A percentile compares a stretch with the other conserved stretches of the same genome.
Conservation (phyloP, 2,113 vertebrate species). For the Leucoraja erinaceus region DNA sequence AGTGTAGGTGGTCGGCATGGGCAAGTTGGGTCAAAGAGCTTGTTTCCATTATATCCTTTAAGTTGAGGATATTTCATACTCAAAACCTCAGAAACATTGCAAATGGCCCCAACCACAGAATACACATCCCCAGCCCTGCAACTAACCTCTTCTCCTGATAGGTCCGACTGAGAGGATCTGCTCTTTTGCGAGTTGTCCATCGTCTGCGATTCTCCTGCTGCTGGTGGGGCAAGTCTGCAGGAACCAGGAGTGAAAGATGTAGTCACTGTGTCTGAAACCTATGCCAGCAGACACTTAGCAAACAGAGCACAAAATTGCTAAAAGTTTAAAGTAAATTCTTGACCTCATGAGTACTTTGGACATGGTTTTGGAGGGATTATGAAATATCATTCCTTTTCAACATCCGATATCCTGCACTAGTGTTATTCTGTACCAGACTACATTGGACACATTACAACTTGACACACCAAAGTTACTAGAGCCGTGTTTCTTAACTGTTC, state of each 20-base stretch:
- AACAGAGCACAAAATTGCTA: not conserved
- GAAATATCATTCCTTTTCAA: no score
- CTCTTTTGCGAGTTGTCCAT: constrained; percentile 63
- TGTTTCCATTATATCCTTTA: not conserved
- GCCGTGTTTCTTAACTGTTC: not conserved
- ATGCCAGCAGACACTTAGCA: not conserved
- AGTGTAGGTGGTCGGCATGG: no score
- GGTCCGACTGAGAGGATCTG: constrained; percentile 89
- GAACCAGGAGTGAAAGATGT: constrained; percentile 38
- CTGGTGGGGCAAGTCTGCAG: constrained; percentile 87
- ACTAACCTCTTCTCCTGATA: constrained; percentile 80
- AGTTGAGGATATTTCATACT: not conserved
- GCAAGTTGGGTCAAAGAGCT: no score
- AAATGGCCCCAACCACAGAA: not conserved
- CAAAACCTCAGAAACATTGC: not conserved
- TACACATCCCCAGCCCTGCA: not conserved
- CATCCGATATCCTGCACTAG: no score
- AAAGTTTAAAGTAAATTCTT: no score
- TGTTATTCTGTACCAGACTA: no score
- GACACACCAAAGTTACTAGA: not conserved
- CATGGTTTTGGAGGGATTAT: no score
- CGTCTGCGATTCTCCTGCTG: constrained; percentile 68
- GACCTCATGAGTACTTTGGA: not conserved
- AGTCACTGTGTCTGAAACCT: not conserved
- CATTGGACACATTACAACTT: not conserved